phyloP scores from a whole-genome alignment of 2,797 vertebrate species.

The Takifugu ocellatus region DNA sequence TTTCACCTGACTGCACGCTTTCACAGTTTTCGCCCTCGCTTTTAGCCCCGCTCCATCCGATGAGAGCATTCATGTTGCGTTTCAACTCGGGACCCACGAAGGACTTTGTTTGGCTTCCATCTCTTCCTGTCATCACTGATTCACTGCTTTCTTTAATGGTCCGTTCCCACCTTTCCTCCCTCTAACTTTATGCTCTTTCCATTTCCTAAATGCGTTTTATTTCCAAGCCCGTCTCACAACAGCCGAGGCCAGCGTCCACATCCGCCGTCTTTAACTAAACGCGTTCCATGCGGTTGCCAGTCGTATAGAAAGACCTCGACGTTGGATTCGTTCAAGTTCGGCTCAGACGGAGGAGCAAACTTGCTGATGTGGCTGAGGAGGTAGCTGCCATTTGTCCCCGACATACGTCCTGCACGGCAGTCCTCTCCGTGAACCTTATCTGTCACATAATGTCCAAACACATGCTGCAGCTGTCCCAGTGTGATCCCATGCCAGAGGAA shows the following conservation, averaged over 20 bases:
- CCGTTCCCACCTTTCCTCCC: slow-evolving; percentile 3
- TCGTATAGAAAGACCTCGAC: no score
- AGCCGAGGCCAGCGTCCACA: no score
- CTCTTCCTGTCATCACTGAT: slow-evolving; percentile 37
- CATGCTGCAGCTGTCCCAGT: slow-evolving; percentile 29
- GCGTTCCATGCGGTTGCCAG: no score
- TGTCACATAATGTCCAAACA: slow-evolving; percentile 7
- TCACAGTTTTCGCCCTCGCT: slow-evolving; percentile 51
- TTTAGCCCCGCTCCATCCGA: slow-evolving; percentile 38
- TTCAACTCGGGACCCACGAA: slow-evolving; percentile 12
- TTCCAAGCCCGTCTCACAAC: no score
- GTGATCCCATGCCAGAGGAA: slow-evolving; percentile 43
- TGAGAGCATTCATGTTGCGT: slow-evolving; percentile 50
- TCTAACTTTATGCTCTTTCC: slow-evolving; percentile 1
- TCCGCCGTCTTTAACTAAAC: no score
- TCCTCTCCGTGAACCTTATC: slow-evolving; percentile 29
- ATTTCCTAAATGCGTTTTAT: no score
- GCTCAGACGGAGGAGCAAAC: slow-evolving; percentile 12
- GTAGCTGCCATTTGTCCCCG: slow-evolving; percentile 1
- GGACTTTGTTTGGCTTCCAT: slow-evolving; percentile 10
- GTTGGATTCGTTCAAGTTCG: no score
- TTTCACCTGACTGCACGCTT: slow-evolving; percentile 75
- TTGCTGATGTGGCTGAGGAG: background rate
- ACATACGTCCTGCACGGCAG: slow-evolving; percentile 12
- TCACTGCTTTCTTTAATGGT: background rate